Evolutionary conservation across 1,140 invertebrate genomes (phyloP).

Genomic region (Lasaia peninsularis): DNA sequence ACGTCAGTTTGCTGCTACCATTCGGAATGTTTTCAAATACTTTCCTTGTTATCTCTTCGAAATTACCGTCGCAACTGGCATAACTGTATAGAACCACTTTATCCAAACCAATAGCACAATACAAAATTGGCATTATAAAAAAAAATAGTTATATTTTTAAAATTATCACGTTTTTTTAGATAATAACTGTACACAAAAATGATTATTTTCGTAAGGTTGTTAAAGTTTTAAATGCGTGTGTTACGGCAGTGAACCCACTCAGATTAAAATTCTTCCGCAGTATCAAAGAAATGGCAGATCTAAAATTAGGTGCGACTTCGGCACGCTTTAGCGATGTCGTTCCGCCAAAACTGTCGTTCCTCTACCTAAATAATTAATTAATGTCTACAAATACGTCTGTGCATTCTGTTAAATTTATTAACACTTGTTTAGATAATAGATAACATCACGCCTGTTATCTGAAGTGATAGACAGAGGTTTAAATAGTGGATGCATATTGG

Average conservation of each 20-base stretch:
- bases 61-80: constrained; percentile 93
- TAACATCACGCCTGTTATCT: too few species aligned
- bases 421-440: neutral
- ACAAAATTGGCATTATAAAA: constrained; percentile 87
- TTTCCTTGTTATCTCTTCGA: constrained; percentile 92
- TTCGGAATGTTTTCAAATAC: constrained; percentile 87
- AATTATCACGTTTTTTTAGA: neutral
- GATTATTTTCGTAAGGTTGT: neutral
- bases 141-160: neutral
- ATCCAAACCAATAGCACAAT: constrained; percentile 88
- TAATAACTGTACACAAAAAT: neutral
- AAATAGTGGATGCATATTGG: too few species aligned
- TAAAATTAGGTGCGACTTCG: constrained; percentile 52
- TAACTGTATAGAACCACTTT: constrained; percentile 87
- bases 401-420: neutral
- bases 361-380: constrained; percentile 24
- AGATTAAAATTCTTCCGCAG: constrained; percentile 40
- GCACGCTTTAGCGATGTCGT: constrained; percentile 25
- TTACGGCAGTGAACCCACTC: constrained; percentile 10
- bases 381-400: neutral
- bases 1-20: constrained; percentile 90
- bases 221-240: constrained; percentile 1
- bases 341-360: constrained; percentile 38
- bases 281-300: constrained; percentile 35
- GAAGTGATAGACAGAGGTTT: too few species aligned